Evolutionary conservation across 2,113 vertebrate genomes (phyloP).

Genomic region (Echinops telfairi): DNA sequence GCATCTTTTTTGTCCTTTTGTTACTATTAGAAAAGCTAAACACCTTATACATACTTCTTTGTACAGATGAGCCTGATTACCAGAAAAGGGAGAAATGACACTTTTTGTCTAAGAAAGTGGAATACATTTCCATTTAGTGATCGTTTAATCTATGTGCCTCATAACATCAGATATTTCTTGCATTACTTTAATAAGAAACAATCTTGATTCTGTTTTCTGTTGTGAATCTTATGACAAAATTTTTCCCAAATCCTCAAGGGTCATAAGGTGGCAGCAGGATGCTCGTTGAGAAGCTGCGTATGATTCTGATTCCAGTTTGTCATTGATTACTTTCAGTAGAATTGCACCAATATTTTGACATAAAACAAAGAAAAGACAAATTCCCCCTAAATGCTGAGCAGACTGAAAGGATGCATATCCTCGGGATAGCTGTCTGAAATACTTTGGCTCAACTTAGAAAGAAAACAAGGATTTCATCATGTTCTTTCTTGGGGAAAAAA

Average conservation of each 20-base stretch:
- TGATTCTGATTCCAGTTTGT: neutral
- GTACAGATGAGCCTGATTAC: neutral
- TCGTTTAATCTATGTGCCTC: neutral
- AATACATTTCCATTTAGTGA: neutral
- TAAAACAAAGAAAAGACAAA: neutral
- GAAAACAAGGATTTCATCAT: constrained; percentile 58
- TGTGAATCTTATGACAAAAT: neutral
- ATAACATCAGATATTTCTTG: neutral
- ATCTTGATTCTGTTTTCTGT: neutral
- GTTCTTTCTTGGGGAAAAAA: constrained; percentile 53
- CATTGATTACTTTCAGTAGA: neutral
- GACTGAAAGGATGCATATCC: constrained; percentile 39
- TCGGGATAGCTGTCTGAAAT: constrained; percentile 48
- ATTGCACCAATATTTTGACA: neutral
- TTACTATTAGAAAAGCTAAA: neutral
- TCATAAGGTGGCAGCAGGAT: neutral
- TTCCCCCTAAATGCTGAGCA: constrained; percentile 9
- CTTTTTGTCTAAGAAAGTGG: constrained; percentile 23
- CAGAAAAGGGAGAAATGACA: neutral
- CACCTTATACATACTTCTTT: neutral
- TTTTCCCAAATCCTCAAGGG: neutral
- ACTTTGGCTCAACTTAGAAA: constrained; percentile 46
- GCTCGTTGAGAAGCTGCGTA: neutral
- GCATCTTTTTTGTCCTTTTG: neutral
- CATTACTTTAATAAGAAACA: neutral